Percentiles rank a stretch among this genome's conserved stretches.
These are phyloP conservation scores for Dicranocentrus wangi DNA, from an alignment of 2,888 invertebrate genomes.

Conservation along the genomic window DNA sequence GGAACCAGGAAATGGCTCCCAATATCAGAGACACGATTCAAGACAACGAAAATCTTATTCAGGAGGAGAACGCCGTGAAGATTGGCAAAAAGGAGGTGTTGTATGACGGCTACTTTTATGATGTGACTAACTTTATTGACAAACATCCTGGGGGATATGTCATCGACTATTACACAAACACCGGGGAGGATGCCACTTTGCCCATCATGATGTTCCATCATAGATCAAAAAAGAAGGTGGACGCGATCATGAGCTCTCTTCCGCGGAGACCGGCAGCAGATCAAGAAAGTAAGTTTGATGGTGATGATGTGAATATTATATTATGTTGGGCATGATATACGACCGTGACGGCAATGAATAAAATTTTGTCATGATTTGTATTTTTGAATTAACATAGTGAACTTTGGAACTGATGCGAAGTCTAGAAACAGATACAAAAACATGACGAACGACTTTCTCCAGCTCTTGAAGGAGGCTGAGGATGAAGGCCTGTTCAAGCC, in stretches of 20 bases:
- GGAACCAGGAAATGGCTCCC: slow-evolving; percentile 53
- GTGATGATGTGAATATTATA: too few species aligned
- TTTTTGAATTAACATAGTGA: too few species aligned
- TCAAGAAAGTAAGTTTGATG: slow-evolving; percentile 60
- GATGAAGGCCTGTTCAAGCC: slow-evolving; percentile 56
- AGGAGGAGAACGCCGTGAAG: slow-evolving; percentile 29
- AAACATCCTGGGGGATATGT: slow-evolving; percentile 55
- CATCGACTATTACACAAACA: slow-evolving; percentile 57
- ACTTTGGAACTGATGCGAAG: slow-evolving; percentile 44
- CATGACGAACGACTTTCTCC: slow-evolving; percentile 52
- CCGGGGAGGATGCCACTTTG: slow-evolving; percentile 57
- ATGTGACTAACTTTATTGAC: slow-evolving; percentile 59
- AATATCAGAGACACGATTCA: slow-evolving; percentile 40
- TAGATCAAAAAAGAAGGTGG: slow-evolving; percentile 47
- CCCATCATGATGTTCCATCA: slow-evolving; percentile 60
- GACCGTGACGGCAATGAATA: too few species aligned
- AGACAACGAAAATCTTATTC: slow-evolving; percentile 4
- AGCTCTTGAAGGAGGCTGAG: slow-evolving; percentile 45
- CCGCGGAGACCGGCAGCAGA: slow-evolving; percentile 50
- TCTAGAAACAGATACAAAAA: slow-evolving; percentile 43
- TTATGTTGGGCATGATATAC: not conserved
- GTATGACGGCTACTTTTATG: slow-evolving; percentile 62
- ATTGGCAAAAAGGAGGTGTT: slow-evolving; percentile 58
- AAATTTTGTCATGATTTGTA: too few species aligned
- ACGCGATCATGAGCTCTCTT: slow-evolving; percentile 47